Base-by-base conservation (phyloP, 1,140 invertebrate genomes). In the Meloidogyne chitwoodi region DNA sequence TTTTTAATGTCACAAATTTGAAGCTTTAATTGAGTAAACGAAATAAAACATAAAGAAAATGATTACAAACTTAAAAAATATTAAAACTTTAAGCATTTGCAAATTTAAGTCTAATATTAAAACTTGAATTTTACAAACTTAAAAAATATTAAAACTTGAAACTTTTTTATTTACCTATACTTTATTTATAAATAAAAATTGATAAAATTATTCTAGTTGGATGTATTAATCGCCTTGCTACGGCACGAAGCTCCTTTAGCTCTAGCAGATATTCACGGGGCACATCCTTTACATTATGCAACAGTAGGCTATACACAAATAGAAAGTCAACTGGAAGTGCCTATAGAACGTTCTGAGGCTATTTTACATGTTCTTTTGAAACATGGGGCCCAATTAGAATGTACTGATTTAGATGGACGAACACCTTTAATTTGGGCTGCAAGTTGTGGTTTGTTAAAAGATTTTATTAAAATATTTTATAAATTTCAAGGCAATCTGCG, bases 351-450 rank as follows among this genome's bases (percentile, higher is more conserved):
- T 48, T 93, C 93, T 0, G 87, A 94, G 31, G 91, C 92, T 85
- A 92, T 96, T 22, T 89, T 97, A 1, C 91, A 92, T 74, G 92
- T 92, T n/a, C 90, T 97, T 1, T 88, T 97, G 24, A 90, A 91
- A 64, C 91, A 92, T 83, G 91, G 92, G 8, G 92, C 93, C 1
- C 27, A 79, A 27, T 92, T 95, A 1, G 92, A 94, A 81, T 93
- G 93, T 1, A 90, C 91, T 62, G 96, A 99, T 88, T 91, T 93
- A 62, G 95, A 98, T 83, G 93, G 93, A 0, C 89, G 96, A 2
- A 93, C 94, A 81, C 95, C 96, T 1, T 90, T 98, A 34, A 88
- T 98, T 2, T 98, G 96, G 96, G 95, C 95, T 0, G 94, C 95
- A 0, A 96, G 94, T 86, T 93, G 94, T 66, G 96, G 95, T 87